Conservation (phyloP, 37 sponge, comb jelly and placozoan genomes). For the Chondrilla cf. caribensis region DNA sequence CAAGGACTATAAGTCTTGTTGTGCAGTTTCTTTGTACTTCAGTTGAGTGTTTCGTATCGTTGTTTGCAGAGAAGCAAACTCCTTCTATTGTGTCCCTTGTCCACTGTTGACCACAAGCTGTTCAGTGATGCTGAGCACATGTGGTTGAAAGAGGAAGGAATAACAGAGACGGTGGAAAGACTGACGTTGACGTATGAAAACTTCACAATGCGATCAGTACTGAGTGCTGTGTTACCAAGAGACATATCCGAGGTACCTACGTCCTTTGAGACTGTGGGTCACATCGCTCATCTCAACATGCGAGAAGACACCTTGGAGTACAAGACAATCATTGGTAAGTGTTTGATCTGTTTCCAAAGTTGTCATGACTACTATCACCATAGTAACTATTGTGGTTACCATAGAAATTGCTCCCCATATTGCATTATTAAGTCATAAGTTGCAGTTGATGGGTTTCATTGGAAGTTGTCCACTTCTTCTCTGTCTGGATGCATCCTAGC, state of each 20-base stretch:
- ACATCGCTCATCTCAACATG: conserved; percentile 95
- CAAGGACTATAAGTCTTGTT: too few relatives aligned
- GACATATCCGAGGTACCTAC: conserved; percentile 54
- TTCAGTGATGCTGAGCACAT: conserved; percentile 34
- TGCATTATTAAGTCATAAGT: too few relatives aligned
- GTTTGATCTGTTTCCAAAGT: too few relatives aligned
- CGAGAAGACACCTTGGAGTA: conserved; percentile 66
- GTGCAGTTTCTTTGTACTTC: too few relatives aligned
- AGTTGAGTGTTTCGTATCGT: too few relatives aligned
- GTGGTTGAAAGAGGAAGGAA: conserved; percentile 50
- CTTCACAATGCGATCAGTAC: conserved; percentile 41
- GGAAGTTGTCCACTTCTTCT: too few relatives aligned
- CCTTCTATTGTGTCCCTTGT: conserved; percentile 49
- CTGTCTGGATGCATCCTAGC: too few relatives aligned
- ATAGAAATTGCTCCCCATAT: too few relatives aligned
- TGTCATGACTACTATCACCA: too few relatives aligned
- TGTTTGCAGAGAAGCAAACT: conserved; percentile 24
- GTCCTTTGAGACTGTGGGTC: conserved; percentile 89
- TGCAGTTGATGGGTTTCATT: too few relatives aligned
- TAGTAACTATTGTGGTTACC: too few relatives aligned
- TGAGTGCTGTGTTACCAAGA: conserved; percentile 62
- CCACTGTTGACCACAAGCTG: neutral
- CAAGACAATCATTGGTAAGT: conserved; percentile 87
- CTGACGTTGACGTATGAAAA: conserved; percentile 45
- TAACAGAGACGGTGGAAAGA: conserved; percentile 27